Percentiles rank a stretch among this genome's conserved stretches.
Conservation (phyloP, 2,113 vertebrate genomes). For the Vulpes lagopus region DNA sequence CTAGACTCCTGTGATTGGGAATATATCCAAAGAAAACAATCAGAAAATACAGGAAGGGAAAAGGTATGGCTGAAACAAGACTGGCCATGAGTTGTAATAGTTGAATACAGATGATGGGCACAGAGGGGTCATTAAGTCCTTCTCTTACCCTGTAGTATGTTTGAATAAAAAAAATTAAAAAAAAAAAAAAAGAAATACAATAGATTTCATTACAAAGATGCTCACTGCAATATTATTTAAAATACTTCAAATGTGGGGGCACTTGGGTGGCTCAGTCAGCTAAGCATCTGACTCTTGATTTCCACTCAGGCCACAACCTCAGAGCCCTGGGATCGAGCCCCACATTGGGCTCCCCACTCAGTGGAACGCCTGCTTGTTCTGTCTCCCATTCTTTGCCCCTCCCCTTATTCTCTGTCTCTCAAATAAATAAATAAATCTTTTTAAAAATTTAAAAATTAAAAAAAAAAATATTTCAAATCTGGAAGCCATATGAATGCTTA, state of each 20-base stretch:
- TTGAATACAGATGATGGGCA: background rate
- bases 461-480: constrained; percentile 1
- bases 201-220: background rate
- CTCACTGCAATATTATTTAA: background rate
- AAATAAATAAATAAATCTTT: background rate
- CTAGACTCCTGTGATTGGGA: background rate
- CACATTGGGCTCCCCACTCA: too few relatives aligned
- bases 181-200: background rate
- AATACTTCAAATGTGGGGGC: background rate
- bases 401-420: too few relatives aligned
- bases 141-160: background rate
- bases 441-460: background rate
- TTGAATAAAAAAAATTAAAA: background rate
- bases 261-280: too few relatives aligned
- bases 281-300: too few relatives aligned
- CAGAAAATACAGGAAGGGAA: background rate
- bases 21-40: constrained; percentile 12
- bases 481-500: background rate
- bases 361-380: too few relatives aligned
- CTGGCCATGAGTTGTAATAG: background rate
- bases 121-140: background rate
- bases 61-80: background rate
- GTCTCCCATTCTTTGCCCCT: too few relatives aligned
- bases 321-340: background rate
- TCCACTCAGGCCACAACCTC: too few relatives aligned